Evolutionary conservation across 2,888 invertebrate genomes (phyloP), one percentile per base, ranked within the genome.

Genomic region (Ecliptopera silaceata): DNA sequence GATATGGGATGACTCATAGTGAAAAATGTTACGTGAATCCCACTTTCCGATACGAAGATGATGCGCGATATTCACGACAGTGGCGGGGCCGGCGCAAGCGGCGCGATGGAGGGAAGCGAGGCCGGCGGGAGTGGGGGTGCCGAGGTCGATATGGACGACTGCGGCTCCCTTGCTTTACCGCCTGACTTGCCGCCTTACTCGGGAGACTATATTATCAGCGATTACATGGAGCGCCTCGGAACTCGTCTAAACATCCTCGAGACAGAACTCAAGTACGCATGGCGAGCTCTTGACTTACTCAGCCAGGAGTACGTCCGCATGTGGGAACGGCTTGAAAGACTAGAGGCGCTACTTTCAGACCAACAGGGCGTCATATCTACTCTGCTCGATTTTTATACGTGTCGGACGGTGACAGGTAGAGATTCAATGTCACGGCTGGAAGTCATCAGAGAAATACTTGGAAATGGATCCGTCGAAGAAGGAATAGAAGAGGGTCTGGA

Each of bases 261-360:
- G 84, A 96, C 97, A 2, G 97, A 98, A 85, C 92, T 98, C 44
- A 96, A 97, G 77, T 97, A 97, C 78, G 97, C 98, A 13, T 98
- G 97, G 97, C 93, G 97, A 64, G 97, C 97, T 2, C 92, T 98
- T 53, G 97, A 98, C 79, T 92, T 98, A 49, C 93, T 98, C 29
- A 97, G 97, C 34, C 96, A 96, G 75, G 98, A 98, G 80, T 98
- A 97, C 75, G 96, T 97, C 49, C 96, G 97, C 80, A 98, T 98
- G 96, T 98, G 97, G 97, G 96, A 96, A 75, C 92, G 97, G 41
- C 89, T 98, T 59, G 97, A 98, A 77, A 96, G 97, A 81, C 89
- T 98, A 22, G 97, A 98, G 80, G 94, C 96, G 17, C 93, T 97
- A 59, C 93, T 97, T 2, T 94, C 95, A 80, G 97, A 97, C 77